Conservation (phyloP, 2,888 invertebrate genomes). For the Agrochola macilenta region DNA sequence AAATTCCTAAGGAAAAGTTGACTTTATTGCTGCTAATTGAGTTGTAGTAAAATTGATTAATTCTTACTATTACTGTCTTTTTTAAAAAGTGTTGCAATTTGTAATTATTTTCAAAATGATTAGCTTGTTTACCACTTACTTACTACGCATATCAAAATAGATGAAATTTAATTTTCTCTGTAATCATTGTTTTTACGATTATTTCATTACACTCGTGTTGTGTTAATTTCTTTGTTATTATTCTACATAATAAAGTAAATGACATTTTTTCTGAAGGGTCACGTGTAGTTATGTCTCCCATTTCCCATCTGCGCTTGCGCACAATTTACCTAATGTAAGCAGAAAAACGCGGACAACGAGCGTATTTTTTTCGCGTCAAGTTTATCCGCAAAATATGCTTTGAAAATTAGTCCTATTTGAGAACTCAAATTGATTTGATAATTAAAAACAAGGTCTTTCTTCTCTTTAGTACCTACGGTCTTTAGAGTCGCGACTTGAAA, state of each 20-base stretch:
- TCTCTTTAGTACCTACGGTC: no score
- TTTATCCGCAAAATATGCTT: not conserved
- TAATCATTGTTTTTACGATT: not conserved
- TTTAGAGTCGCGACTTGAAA: no score
- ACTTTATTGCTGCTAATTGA: not conserved
- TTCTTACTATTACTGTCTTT: not conserved
- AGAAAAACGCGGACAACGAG: not conserved
- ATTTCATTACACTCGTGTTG: not conserved
- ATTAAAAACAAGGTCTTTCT: no score
- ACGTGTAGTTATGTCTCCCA: not conserved
- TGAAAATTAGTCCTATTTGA: not conserved
- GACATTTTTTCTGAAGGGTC: no score
- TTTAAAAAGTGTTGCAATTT: not conserved
- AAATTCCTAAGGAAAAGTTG: not conserved
- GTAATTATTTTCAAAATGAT: slow-evolving; percentile 11
- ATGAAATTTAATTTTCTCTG: not conserved
- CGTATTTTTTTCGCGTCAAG: not conserved
- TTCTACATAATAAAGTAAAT: not conserved
- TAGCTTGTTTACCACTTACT: not conserved
- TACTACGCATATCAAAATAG: not conserved
- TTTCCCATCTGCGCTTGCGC: not conserved
- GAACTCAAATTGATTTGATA: not conserved
- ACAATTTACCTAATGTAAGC: not conserved
- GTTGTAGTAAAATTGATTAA: not conserved
- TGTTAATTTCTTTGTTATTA: not conserved